These are phyloP conservation scores for Phenganax marumi DNA, from an alignment of 92 coral and sea anemone species.

Conservation along the genomic window DNA sequence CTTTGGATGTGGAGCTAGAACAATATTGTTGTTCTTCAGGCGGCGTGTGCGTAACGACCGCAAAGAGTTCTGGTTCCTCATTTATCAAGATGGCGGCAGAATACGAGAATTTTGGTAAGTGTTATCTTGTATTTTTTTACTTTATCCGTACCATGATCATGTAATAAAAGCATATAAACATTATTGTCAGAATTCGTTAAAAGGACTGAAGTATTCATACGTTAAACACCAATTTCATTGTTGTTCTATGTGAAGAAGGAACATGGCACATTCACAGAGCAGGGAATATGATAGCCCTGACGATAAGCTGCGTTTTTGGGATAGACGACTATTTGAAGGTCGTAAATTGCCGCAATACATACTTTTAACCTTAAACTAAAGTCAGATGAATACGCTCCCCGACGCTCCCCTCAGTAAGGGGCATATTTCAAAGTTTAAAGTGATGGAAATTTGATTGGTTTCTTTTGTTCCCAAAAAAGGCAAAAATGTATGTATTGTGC, in stretches of 20 bases:
- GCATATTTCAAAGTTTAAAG: constrained; percentile 13
- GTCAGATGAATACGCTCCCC: constrained; percentile 50
- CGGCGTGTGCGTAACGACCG: constrained; percentile 52
- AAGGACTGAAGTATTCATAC: not conserved
- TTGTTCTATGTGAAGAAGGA: not conserved
- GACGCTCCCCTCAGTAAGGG: constrained; percentile 46
- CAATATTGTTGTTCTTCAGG: too few species aligned
- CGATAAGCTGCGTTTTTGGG: too few species aligned
- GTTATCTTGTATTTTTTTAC: not conserved
- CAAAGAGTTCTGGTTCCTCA: constrained; percentile 36
- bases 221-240: not conserved
- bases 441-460: not conserved
- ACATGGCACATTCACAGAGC: not conserved
- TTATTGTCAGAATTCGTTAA: not conserved
- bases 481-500: too few species aligned
- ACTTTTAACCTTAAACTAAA: constrained; percentile 23
- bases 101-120: constrained; percentile 40
- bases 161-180: not conserved
- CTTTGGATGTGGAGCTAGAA: too few species aligned
- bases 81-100: constrained; percentile 50
- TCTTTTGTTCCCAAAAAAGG: too few species aligned
- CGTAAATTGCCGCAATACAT: not conserved
- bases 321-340: too few species aligned
- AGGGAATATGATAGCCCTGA: not conserved
- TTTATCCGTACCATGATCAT: not conserved